Evolutionary conservation across 2,113 vertebrate genomes (phyloP), one percentile per base, ranked within the genome.

Genomic region (Thoracochromis brauschi): DNA sequence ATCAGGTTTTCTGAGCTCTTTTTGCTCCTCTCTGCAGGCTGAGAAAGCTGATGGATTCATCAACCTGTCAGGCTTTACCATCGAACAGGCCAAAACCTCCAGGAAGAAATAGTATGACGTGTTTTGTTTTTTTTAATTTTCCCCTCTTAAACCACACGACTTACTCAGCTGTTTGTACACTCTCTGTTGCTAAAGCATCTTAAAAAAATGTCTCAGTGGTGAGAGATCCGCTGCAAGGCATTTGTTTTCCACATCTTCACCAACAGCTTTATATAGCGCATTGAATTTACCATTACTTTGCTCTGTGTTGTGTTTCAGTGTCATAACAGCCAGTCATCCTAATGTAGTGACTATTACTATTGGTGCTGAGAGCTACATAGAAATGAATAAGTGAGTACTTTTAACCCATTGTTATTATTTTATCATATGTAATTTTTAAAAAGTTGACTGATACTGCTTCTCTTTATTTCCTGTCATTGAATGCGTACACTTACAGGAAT

Each of bases 21-120:
- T 47, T 11, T 47, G 45, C 29, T 79, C 26, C n/a, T 24, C 7
- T 89, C 93, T 95, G 58, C 85, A 98, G 98, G 97, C 97, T 57
- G 97, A 97, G 92, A 98, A 97, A 92, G 98, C 98, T 5, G 97
- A 98, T 88, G 98, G 98, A 38, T 98, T 98, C 93, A 97, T 98
- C 93, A 96, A 96, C 88, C 93, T 98, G 90, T 91, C 96, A 4
- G 97, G 97, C 80, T 98, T 99, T 95, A 96, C 93, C 63, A 94
- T 98, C 83, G 97, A 97, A 68, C 96, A 94, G 93, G 97, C 97
- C 10, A 94, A 7, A 3, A 96, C 97, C 90, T 96, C 97, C 97
- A 97, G 96, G 93, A 98, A 97, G 95, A 98, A 98, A 91, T 83
- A 91, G 90, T 91, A 89, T 2, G 71, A 19, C 10, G 3, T 9